Conservation (phyloP, 1,140 invertebrate species). For the Vollenhovia emeryi region DNA sequence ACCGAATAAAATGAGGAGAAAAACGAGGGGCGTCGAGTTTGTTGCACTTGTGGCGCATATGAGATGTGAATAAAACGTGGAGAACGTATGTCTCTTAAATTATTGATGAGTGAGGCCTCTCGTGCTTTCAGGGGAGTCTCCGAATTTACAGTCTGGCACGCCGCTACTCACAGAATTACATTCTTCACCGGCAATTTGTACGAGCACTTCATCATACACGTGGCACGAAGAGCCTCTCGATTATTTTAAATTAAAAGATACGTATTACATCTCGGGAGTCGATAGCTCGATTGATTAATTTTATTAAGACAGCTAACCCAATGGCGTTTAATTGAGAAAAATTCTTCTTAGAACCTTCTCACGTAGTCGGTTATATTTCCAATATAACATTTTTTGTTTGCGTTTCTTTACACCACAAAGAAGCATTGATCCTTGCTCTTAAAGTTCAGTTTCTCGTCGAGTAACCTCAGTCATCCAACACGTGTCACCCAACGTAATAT, state of each 20-base stretch:
- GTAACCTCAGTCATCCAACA: background rate
- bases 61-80: background rate
- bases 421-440: conserved; percentile 1
- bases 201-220: background rate
- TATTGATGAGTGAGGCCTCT: background rate
- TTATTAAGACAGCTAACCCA: background rate
- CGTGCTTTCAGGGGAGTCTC: background rate
- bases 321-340: background rate
- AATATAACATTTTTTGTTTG: background rate
- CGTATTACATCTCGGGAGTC: too few relatives aligned
- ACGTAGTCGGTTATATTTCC: background rate
- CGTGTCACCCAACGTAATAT: background rate
- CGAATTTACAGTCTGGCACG: background rate
- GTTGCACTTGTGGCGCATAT: background rate
- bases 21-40: background rate
- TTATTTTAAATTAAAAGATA: background rate
- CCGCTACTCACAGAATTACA: background rate
- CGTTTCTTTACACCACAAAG: background rate
- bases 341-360: background rate
- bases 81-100: background rate
- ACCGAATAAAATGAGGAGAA: background rate
- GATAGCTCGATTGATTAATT: background rate
- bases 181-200: background rate
- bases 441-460: background rate
- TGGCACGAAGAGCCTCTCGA: background rate